phyloP scores from a whole-genome alignment of 2,797 vertebrate genomes.

The Morelia viridis region DNA sequence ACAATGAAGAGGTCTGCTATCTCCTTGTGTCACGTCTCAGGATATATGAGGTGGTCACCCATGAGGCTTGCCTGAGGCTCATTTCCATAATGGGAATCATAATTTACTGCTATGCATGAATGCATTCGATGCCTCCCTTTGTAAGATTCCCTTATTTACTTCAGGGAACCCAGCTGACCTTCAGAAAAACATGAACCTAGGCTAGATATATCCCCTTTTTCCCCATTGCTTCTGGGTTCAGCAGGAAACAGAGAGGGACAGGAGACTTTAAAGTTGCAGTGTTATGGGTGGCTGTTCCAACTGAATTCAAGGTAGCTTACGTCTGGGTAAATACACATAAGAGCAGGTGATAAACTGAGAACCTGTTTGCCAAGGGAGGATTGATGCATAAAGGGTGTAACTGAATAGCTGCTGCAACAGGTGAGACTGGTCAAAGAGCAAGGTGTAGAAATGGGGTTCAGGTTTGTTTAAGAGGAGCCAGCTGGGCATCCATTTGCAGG shows the following conservation, averaged over 20 bases:
- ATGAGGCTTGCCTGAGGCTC: background rate
- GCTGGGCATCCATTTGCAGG: background rate
- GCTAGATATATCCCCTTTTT: background rate
- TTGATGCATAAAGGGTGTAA: slow-evolving; percentile 24
- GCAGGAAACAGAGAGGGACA: background rate
- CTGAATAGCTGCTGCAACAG: background rate
- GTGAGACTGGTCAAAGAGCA: background rate
- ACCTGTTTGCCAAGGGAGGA: slow-evolving; percentile 27
- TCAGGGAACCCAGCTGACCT: background rate
- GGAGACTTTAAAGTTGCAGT: background rate
- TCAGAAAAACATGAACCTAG: background rate
- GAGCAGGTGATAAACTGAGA: background rate
- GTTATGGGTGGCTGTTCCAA: background rate
- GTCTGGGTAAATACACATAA: background rate
- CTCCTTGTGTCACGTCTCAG: background rate
- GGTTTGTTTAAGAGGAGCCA: no score
- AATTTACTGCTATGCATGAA: background rate
- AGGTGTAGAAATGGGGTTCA: background rate
- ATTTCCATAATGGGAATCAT: background rate
- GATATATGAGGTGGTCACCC: background rate
- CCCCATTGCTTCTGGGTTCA: background rate
- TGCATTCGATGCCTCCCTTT: background rate
- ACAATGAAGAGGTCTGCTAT: background rate
- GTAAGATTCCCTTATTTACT: background rate
- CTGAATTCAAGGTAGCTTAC: background rate